A percentile compares a stretch with the other conserved stretches of the same genome.
These are phyloP conservation scores for Halocynthia roretzi DNA, from an alignment of 23 tunicate species.

Conservation along the genomic window DNA sequence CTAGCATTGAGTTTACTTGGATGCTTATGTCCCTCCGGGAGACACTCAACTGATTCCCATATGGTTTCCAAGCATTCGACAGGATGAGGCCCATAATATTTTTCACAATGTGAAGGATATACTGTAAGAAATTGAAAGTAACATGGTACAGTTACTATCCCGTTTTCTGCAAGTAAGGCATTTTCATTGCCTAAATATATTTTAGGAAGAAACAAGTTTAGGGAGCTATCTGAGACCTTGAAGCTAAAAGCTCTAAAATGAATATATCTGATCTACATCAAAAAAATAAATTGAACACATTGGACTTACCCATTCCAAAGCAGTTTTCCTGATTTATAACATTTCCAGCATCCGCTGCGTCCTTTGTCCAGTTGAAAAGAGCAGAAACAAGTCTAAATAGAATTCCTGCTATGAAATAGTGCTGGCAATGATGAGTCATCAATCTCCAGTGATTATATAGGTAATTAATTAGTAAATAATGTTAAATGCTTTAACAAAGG, in stretches of 20 bases:
- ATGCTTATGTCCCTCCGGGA: constrained; percentile 1
- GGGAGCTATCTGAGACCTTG: no score
- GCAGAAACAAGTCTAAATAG: neutral
- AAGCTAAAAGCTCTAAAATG: no score
- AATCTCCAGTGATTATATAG: neutral
- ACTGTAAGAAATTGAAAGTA: neutral
- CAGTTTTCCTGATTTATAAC: constrained; percentile 7
- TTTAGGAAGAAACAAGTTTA: no score
- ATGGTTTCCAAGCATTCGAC: constrained; percentile 13
- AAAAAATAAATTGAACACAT: neutral
- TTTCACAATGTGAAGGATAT: neutral
- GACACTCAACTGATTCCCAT: constrained; percentile 4
- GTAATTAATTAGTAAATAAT: no score
- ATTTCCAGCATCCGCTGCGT: constrained; percentile 7
- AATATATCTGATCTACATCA: neutral
- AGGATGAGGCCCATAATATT: neutral
- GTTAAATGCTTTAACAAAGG: no score
- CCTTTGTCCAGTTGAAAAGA: neutral
- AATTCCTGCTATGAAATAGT: no score
- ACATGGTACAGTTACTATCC: neutral
- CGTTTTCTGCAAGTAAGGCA: no score
- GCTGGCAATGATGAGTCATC: neutral
- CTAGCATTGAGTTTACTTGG: constrained; percentile 2
- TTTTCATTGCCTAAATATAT: no score
- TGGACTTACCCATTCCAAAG: constrained; percentile 25